phyloP scores from a whole-genome alignment of 2,113 vertebrate genomes.

The Bucco capensis region DNA sequence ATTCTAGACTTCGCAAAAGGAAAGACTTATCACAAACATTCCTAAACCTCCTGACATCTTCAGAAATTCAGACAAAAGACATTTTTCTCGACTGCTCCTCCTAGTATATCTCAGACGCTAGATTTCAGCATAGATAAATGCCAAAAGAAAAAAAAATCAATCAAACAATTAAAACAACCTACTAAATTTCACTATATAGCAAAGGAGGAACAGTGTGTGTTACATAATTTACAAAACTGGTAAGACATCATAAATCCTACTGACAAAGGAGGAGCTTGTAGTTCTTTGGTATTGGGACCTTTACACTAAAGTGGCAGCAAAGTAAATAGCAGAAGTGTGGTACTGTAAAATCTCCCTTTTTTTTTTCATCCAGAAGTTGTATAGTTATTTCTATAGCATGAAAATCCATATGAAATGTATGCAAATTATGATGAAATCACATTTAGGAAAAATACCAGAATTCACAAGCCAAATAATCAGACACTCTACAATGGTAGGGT shows the following conservation, averaged over 20 bases:
- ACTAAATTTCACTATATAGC: slow-evolving; percentile 70
- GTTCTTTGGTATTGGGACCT: slow-evolving; percentile 41
- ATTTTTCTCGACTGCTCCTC: background rate
- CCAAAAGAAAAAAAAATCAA: slow-evolving; percentile 68
- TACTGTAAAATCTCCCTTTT: background rate
- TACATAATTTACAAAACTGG: slow-evolving; percentile 76
- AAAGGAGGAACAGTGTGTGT: slow-evolving; percentile 61
- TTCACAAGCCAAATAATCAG: background rate
- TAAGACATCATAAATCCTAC: slow-evolving; percentile 68
- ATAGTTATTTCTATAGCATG: slow-evolving; percentile 3
- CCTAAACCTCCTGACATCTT: slow-evolving; percentile 31
- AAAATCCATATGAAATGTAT: background rate
- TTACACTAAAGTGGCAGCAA: slow-evolving; percentile 51
- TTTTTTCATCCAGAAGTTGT: background rate
- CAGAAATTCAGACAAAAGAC: slow-evolving; percentile 43
- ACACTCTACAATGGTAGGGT: background rate
- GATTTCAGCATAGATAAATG: slow-evolving; percentile 60
- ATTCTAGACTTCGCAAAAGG: slow-evolving; percentile 25
- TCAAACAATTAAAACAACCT: slow-evolving; percentile 74
- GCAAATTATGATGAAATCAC: background rate
- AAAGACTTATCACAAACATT: slow-evolving; percentile 36
- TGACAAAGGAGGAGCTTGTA: slow-evolving; percentile 60
- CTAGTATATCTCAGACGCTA: slow-evolving; percentile 42
- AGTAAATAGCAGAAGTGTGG: slow-evolving; percentile 37
- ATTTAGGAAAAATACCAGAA: slow-evolving; percentile 17